Evolutionary conservation across 64 coral and sea anemone species (phyloP), one percentile per base, ranked within the genome.

Genomic region (Actinia equina): DNA sequence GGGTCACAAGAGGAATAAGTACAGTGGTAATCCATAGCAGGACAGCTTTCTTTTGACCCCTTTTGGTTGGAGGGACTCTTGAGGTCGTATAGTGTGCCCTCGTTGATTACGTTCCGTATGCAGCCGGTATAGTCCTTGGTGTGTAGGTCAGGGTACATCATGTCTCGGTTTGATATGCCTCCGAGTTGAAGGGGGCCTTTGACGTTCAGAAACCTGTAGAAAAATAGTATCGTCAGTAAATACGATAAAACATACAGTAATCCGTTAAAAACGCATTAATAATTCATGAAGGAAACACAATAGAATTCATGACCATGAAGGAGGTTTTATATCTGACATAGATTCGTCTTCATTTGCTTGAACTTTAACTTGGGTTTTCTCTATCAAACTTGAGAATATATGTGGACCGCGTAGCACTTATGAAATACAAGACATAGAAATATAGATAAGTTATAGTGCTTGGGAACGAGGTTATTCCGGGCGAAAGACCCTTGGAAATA

Each of bases 1-100:
- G 76, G 49, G 77, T 90, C 62, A 83, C 97, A 99, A 12, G 88
- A 83, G 7, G 91, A 81, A 10, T 58, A 53, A 1, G 49, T 58
- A 62, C 97, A 99, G 55, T 95, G 97, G 81, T 99, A 51, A 85
- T 99, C 91, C 88, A 99, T 93, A 18, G 83, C 80, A 13, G 93
- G 93, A 88, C 97, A 99, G 13, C 91, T 86, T 60, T 95, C 93
- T 51, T 87, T 37, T 5, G 97, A 91, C 20, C 91, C 91, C 8
- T 71, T 89, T 3, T 59, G 61, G 71, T 85, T 2, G 2, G 83
- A 93, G 17, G 90, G 88, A 14, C 27, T 92, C 43, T 87, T 92
- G 15, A 92, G 84, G 41, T 92, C 90, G 59, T 92, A 92, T 43
- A 91, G 23, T 3, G 18, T 76, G 3, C 77, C 97, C 25, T 99